phyloP scores from a whole-genome alignment of 2,797 vertebrate genomes.

The Ctenosaura bakeri region DNA sequence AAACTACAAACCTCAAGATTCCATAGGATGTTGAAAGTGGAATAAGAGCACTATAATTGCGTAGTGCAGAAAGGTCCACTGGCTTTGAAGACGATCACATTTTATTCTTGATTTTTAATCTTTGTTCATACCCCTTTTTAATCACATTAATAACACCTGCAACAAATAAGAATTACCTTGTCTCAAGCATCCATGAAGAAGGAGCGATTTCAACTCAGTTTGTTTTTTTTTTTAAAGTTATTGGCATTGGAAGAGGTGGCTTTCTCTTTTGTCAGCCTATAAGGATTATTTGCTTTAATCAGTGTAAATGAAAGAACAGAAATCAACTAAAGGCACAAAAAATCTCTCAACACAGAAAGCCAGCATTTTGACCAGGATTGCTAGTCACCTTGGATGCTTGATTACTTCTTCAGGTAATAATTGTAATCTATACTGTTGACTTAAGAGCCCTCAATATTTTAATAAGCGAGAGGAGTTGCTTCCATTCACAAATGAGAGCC shows the following conservation, averaged over 20 bases:
- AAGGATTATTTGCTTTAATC: slow-evolving; percentile 42
- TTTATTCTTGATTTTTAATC: slow-evolving; percentile 13
- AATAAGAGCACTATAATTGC: no score
- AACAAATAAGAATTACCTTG: slow-evolving; percentile 9
- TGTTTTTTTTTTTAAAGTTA: background rate
- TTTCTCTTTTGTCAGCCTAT: slow-evolving; percentile 24
- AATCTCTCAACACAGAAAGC: slow-evolving; percentile 37
- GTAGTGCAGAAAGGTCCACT: background rate
- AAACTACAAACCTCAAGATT: background rate
- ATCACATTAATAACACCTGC: background rate
- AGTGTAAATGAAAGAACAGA: slow-evolving; percentile 19
- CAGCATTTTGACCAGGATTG: slow-evolving; percentile 16
- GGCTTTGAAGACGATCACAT: background rate
- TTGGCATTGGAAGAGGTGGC: slow-evolving; percentile 26
- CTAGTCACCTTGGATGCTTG: slow-evolving; percentile 51
- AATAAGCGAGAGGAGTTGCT: slow-evolving; percentile 26
- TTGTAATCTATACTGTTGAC: slow-evolving; percentile 49
- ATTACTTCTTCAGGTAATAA: slow-evolving; percentile 53
- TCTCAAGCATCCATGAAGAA: background rate
- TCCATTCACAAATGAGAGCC: slow-evolving; percentile 60
- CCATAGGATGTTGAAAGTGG: no score
- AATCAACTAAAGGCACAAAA: slow-evolving; percentile 2
- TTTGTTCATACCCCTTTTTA: background rate
- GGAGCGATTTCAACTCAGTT: background rate
- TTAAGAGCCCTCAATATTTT: slow-evolving; percentile 60